These are phyloP conservation scores for Alfaro cultratus DNA, from an alignment of 2,797 vertebrate genomes.

Conservation along the genomic window DNA sequence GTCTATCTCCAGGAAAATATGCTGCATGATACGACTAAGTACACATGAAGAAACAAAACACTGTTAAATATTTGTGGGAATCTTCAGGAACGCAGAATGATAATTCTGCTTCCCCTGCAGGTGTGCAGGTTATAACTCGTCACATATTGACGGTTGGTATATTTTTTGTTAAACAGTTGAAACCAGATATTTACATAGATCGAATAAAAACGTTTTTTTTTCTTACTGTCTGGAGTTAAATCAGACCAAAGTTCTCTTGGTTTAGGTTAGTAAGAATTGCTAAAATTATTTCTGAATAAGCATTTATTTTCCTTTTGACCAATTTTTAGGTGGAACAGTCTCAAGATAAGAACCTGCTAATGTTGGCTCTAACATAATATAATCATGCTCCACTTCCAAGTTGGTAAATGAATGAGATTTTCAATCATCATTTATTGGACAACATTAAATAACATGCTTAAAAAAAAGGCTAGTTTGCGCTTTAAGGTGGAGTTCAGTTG, in stretches of 20 bases:
- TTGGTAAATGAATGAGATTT: not conserved
- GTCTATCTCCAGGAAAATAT: not conserved
- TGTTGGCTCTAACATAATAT: not conserved
- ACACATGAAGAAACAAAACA: not conserved
- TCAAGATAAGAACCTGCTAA: not conserved
- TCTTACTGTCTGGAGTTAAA: too few relatives aligned
- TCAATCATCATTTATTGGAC: not conserved
- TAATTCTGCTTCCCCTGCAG: not conserved
- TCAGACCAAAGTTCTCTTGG: too few relatives aligned
- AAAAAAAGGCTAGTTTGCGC: too few relatives aligned
- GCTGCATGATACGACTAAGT: not conserved
- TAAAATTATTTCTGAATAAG: too few relatives aligned
- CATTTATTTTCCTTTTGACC: not conserved
- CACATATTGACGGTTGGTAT: not conserved
- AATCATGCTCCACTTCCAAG: not conserved
- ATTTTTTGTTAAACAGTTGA: too few relatives aligned
- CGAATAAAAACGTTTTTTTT: too few relatives aligned
- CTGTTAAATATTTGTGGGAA: not conserved
- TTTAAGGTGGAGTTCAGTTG: not conserved
- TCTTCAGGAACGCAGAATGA: not conserved
- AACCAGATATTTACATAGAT: too few relatives aligned
- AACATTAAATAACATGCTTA: too few relatives aligned
- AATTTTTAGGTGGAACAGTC: not conserved
- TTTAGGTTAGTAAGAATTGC: too few relatives aligned
- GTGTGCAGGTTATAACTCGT: not conserved